phyloP scores from a whole-genome alignment of 2,888 invertebrate genomes.

The Eristalinus aeneus region DNA sequence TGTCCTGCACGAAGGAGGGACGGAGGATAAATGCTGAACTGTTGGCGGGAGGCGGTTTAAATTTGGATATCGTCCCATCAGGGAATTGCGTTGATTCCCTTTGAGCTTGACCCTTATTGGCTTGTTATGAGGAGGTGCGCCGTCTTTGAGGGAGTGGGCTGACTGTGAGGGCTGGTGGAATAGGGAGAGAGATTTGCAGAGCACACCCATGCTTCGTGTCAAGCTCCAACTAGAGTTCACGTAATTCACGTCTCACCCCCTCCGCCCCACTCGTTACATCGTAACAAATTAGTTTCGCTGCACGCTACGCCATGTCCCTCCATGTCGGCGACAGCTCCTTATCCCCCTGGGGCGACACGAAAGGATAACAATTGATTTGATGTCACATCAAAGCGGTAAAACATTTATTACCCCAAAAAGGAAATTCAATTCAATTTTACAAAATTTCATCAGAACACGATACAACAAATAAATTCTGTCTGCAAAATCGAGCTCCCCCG shows the following conservation, averaged over 20 bases:
- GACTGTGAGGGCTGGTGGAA: too few species aligned
- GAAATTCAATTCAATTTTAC: conserved; percentile 65
- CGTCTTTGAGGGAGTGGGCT: too few species aligned
- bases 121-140: conserved; percentile 16
- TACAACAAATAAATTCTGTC: conserved; percentile 62
- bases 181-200: too few species aligned
- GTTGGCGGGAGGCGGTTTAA: conserved; percentile 14
- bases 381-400: conserved; percentile 62
- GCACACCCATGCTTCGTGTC: background rate
- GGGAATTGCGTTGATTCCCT: background rate
- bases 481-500: conserved; percentile 3
- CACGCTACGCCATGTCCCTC: background rate
- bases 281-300: background rate
- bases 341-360: background rate
- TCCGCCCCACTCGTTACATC: background rate
- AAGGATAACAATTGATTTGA: conserved; percentile 41
- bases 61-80: conserved; percentile 46
- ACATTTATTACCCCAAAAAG: conserved; percentile 55
- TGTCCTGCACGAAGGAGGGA: too few species aligned
- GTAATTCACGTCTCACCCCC: background rate
- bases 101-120: conserved; percentile 12
- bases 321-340: background rate
- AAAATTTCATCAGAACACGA: conserved; percentile 65
- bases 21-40: background rate
- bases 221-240: background rate